Conservation (phyloP, 2,113 vertebrate species). For the Rhipidura dahli region DNA sequence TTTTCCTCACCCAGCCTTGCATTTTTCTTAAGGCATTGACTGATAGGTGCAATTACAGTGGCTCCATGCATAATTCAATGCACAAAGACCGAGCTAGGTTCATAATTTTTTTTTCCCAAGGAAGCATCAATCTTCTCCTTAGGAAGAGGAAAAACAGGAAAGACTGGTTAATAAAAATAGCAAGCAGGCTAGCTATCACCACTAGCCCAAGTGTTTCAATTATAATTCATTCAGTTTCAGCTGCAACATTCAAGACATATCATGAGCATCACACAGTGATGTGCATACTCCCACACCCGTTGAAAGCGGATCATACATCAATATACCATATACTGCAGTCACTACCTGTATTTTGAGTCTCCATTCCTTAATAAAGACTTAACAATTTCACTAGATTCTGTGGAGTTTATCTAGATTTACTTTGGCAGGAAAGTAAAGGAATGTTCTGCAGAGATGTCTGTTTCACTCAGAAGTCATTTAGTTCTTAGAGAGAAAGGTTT, state of each 20-base stretch:
- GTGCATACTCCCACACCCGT: background rate
- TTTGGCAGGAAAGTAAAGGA: background rate
- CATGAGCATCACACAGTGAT: background rate
- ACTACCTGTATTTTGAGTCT: background rate
- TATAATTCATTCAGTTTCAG: background rate
- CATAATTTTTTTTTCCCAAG: background rate
- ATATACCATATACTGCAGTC: background rate
- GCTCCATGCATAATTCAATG: conserved; percentile 41
- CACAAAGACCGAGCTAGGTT: background rate
- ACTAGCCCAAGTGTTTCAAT: background rate
- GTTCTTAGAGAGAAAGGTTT: background rate
- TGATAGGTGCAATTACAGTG: conserved; percentile 24
- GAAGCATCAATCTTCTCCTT: conserved; percentile 34
- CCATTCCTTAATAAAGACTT: background rate
- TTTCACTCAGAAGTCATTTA: background rate
- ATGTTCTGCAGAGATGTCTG: background rate
- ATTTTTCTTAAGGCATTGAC: conserved; percentile 36
- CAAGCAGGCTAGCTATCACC: background rate
- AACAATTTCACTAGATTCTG: background rate
- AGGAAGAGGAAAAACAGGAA: background rate
- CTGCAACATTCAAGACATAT: background rate
- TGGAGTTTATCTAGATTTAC: background rate
- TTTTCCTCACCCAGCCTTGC: background rate
- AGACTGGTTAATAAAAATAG: conserved; percentile 17
- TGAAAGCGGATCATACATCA: background rate